These are phyloP conservation scores for Gouania willdenowi DNA, from an alignment of 2,797 vertebrate genomes.

Conservation along the genomic window DNA sequence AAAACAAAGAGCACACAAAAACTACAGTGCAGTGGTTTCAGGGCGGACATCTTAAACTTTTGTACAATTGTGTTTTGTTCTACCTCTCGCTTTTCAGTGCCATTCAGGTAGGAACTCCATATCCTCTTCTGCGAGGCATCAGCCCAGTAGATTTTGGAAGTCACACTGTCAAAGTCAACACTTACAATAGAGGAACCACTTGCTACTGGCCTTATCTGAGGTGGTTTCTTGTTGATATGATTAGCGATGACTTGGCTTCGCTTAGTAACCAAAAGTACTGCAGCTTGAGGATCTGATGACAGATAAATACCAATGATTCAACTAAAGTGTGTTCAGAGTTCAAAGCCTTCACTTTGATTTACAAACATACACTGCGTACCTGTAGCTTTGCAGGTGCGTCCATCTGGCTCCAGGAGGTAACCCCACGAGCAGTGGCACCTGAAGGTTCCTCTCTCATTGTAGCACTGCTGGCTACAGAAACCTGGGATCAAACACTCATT, in stretches of 20 bases:
- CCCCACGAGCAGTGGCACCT: constrained; percentile 72
- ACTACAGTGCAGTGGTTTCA: not conserved
- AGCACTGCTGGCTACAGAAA: constrained; percentile 75
- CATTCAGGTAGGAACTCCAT: constrained; percentile 84
- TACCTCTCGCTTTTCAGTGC: constrained; percentile 83
- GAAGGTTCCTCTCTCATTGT: constrained; percentile 72
- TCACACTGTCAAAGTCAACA: constrained; percentile 86
- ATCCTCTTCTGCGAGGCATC: constrained; percentile 85
- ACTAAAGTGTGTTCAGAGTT: not conserved
- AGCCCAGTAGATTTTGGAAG: constrained; percentile 88
- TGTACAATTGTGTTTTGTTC: constrained; percentile 13
- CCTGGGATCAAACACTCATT: constrained; percentile 74
- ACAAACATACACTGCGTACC: too few relatives aligned
- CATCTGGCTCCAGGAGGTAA: constrained; percentile 67
- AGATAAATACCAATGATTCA: not conserved
- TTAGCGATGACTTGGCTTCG: constrained; percentile 82
- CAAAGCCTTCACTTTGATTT: too few relatives aligned
- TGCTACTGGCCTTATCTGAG: constrained; percentile 74
- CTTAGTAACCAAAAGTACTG: constrained; percentile 83
- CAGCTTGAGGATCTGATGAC: constrained; percentile 68
- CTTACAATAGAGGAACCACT: constrained; percentile 81
- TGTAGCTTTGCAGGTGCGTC: constrained; percentile 69
- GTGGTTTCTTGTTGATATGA: constrained; percentile 75
- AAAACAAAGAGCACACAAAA: not conserved
- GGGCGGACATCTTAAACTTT: too few relatives aligned